These are phyloP conservation scores for Fragum sueziense DNA, from an alignment of 2,888 invertebrate species.

Conservation along the genomic window DNA sequence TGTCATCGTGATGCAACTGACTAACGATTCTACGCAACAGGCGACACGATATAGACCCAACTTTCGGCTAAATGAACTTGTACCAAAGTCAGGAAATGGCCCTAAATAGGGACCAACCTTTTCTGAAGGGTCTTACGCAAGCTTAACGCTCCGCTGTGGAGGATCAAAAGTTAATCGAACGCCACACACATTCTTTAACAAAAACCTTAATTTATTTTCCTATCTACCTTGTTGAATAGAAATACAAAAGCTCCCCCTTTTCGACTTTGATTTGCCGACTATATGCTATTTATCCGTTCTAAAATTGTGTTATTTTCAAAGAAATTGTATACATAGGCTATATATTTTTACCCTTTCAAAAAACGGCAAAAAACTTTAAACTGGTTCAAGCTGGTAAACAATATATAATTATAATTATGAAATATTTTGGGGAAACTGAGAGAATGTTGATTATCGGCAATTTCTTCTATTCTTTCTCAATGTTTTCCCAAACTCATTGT, in stretches of 20 bases:
- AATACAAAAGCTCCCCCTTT: conserved; percentile 9
- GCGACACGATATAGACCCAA: background rate
- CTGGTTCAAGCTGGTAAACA: no score
- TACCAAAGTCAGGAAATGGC: conserved; percentile 15
- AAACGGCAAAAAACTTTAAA: no score
- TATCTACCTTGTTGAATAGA: conserved; percentile 32
- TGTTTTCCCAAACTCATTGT: no score
- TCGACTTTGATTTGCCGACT: background rate
- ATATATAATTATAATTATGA: no score
- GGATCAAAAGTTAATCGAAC: conserved; percentile 52
- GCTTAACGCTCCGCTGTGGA: conserved; percentile 20
- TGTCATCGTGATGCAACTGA: background rate
- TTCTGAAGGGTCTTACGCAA: conserved; percentile 31
- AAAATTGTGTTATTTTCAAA: no score
- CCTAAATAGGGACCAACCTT: background rate
- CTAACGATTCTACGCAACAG: background rate
- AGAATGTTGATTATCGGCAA: background rate
- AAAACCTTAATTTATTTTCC: conserved; percentile 51
- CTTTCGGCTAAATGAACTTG: background rate
- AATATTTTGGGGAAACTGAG: background rate
- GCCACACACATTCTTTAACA: conserved; percentile 20
- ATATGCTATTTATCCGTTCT: background rate
- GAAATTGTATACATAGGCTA: no score
- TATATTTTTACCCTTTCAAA: no score
- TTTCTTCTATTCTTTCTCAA: background rate